These are phyloP conservation scores for Jaculus jaculus DNA, from an alignment of 2,113 vertebrate genomes.

Conservation along the genomic window DNA sequence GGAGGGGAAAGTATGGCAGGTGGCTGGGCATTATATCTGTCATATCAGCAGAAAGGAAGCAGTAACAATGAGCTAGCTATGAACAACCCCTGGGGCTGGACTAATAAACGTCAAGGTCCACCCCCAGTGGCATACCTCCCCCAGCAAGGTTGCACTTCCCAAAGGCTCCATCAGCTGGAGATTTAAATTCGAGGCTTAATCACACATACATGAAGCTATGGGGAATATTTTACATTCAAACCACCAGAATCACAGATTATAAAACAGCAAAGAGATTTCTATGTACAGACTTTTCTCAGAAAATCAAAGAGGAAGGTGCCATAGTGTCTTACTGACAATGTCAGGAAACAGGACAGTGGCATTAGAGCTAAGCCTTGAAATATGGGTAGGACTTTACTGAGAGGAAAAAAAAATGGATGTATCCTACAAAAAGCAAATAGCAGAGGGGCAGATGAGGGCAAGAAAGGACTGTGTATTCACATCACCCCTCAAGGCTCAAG, in stretches of 20 bases:
- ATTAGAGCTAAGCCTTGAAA: not conserved
- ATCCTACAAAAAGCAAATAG: not conserved
- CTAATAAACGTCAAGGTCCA: no score
- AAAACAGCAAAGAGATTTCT: not conserved
- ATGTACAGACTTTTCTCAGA: not conserved
- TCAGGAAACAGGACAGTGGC: not conserved
- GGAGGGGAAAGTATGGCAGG: no score
- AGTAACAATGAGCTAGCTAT: no score
- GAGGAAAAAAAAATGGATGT: not conserved
- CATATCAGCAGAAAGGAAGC: no score
- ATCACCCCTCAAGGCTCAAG: not conserved
- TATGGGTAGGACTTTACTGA: not conserved
- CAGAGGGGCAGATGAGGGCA: not conserved
- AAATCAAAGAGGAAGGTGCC: not conserved
- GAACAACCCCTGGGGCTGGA: no score
- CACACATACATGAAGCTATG: no score
- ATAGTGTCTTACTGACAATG: not conserved
- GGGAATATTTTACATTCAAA: no score
- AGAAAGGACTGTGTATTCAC: not conserved
- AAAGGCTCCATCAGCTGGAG: no score
- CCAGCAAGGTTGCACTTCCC: no score
- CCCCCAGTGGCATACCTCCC: no score
- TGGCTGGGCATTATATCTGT: no score
- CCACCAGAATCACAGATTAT: not conserved
- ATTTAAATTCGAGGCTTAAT: no score